Percentiles rank a stretch among this genome's conserved stretches.
Evolutionary conservation across 2,888 invertebrate genomes (phyloP).

Genomic region (Steinernema scapterisci): DNA sequence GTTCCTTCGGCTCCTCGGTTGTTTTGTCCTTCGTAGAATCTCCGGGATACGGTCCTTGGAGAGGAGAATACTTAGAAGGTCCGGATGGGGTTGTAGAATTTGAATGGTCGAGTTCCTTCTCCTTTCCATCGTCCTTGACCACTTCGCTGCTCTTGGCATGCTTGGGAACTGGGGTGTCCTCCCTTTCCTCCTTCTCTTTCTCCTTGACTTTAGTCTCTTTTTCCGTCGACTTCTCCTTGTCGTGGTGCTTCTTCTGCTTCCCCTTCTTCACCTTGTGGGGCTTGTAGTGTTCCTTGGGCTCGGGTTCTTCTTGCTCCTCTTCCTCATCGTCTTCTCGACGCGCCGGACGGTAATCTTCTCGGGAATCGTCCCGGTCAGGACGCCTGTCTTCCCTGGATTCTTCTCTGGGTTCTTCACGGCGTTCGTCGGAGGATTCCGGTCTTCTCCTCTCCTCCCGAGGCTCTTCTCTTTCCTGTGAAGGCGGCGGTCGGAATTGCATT

Average conservation of each 20-base stretch:
- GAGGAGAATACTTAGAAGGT: background rate
- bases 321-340: background rate
- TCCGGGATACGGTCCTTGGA: background rate
- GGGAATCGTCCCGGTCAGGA: background rate
- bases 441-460: background rate
- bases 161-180: constrained; percentile 23
- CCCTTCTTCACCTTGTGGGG: constrained; percentile 15
- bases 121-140: background rate
- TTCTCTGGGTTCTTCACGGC: background rate
- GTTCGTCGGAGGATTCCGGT: background rate
- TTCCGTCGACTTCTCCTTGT: constrained; percentile 35
- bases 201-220: constrained; percentile 12
- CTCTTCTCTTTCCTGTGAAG: background rate
- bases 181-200: constrained; percentile 32
- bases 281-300: background rate
- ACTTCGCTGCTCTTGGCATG: constrained; percentile 10
- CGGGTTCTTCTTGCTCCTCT: background rate
- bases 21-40: background rate
- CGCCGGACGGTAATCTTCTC: background rate
- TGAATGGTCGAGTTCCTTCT: constrained; percentile 1
- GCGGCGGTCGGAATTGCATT: constrained; percentile 17
- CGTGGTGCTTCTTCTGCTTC: constrained; percentile 20
- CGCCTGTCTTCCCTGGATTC: background rate
- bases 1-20: background rate
- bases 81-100: background rate